phyloP scores from a whole-genome alignment of 2,797 vertebrate genomes.

The Coilia nasus region DNA sequence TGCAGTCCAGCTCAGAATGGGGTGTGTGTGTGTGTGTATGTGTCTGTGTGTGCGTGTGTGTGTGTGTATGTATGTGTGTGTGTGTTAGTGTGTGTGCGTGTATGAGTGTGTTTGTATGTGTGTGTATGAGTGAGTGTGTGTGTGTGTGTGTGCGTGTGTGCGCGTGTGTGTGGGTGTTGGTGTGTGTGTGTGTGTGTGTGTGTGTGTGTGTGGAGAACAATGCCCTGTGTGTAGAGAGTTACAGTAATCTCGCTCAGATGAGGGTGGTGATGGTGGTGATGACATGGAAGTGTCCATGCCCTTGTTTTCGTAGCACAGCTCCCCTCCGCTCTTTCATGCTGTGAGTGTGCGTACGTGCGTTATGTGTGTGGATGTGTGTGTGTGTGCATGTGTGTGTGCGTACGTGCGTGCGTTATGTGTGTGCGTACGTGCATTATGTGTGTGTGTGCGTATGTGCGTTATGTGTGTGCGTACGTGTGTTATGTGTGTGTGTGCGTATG shows the following conservation, averaged over 20 bases:
- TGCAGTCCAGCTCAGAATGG: neutral
- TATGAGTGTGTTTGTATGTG: too few species aligned
- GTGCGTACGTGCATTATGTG: too few species aligned
- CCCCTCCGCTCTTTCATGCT: constrained; percentile 45
- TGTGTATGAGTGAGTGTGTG: too few species aligned
- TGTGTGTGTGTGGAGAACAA: constrained; percentile 32
- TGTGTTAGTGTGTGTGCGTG: neutral
- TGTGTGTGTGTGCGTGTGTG: constrained; percentile 28
- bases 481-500: constrained; percentile 31
- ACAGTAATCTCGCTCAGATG: neutral
- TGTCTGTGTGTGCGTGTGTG: too few species aligned
- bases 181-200: constrained; percentile 40
- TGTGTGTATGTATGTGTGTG: too few species aligned
- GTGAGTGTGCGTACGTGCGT: constrained; percentile 23
- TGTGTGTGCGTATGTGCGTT: too few species aligned
- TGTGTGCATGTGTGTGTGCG: neutral
- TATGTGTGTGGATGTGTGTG: too few species aligned
- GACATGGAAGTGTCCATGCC: neutral
- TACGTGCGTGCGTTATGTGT: too few species aligned
- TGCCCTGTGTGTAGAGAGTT: neutral
- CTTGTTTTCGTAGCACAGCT: neutral
- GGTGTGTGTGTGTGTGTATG: neutral
- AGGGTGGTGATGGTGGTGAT: neutral
- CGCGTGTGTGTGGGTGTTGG: constrained; percentile 37
- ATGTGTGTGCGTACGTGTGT: constrained; percentile 16